Conservation (phyloP, 2,797 vertebrate genomes). For the Tenualosa thibaudeaui region DNA sequence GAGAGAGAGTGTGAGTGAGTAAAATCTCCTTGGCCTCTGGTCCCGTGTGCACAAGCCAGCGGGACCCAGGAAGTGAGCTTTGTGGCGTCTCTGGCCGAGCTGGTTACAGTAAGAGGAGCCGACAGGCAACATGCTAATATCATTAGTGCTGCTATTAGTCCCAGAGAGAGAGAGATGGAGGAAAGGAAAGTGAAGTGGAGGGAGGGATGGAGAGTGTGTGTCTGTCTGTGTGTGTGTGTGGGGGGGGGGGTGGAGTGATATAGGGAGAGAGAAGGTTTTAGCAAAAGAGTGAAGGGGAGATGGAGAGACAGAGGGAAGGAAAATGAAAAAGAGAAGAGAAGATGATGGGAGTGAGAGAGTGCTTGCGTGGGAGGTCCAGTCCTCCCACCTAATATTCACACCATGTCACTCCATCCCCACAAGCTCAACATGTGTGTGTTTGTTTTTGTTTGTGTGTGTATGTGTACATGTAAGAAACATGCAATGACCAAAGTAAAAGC, state of each 20-base stretch:
- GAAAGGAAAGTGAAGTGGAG: no score
- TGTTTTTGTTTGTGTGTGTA: no score
- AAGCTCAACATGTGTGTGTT: background rate
- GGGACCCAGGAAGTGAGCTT: background rate
- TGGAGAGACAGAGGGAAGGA: background rate
- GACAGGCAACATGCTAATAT: background rate
- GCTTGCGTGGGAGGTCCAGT: background rate
- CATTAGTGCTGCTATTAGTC: conserved; percentile 8
- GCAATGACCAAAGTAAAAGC: no score
- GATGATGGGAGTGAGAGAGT: background rate
- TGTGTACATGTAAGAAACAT: no score
- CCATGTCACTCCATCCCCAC: background rate
- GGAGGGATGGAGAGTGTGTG: background rate
- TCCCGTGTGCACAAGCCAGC: background rate
- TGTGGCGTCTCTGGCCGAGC: background rate
- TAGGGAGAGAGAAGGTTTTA: background rate
- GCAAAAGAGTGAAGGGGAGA: background rate
- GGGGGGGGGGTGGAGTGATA: background rate
- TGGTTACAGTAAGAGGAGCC: background rate
- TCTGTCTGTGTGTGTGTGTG: no score
- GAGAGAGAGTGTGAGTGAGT: background rate
- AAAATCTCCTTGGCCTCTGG: background rate
- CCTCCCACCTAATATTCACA: background rate
- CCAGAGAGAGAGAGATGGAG: background rate
- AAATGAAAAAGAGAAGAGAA: background rate